These are phyloP conservation scores for Sphecodes monilicornis DNA, from an alignment of 2,888 invertebrate species.

Conservation along the genomic window DNA sequence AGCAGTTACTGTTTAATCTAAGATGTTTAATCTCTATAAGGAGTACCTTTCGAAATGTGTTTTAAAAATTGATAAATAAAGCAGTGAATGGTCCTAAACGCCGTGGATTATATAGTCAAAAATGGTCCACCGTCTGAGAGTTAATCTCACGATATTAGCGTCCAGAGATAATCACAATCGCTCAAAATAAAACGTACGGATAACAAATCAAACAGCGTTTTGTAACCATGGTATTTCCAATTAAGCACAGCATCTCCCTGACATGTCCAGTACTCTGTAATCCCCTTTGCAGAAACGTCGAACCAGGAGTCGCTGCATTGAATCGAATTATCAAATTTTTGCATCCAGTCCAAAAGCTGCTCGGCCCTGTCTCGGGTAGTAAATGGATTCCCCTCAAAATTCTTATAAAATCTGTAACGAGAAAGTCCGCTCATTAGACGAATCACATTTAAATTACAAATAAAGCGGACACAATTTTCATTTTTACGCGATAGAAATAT, in stretches of 20 bases:
- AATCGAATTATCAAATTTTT: constrained; percentile 85
- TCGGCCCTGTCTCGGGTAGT: constrained; percentile 71
- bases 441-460: neutral
- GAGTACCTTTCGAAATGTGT: neutral
- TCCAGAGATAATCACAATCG: neutral
- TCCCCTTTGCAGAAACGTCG: constrained; percentile 88
- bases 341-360: constrained; percentile 87
- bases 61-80: too few species aligned
- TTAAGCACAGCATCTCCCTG: constrained; percentile 89
- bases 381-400: constrained; percentile 56
- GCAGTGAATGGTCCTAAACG: too few species aligned
- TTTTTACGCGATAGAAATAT: neutral
- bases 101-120: too few species aligned
- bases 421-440: neutral
- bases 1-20: too few species aligned
- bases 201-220: constrained; percentile 88
- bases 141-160: neutral
- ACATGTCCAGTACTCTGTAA: constrained; percentile 88
- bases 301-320: constrained; percentile 89
- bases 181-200: constrained; percentile 85
- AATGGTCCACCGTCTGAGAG: neutral
- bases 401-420: constrained; percentile 59
- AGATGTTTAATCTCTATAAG: too few species aligned
- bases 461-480: neutral
- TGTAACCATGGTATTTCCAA: constrained; percentile 91